phyloP scores from a whole-genome alignment of 2,888 invertebrate genomes.

The Parasteatoda lunata region DNA sequence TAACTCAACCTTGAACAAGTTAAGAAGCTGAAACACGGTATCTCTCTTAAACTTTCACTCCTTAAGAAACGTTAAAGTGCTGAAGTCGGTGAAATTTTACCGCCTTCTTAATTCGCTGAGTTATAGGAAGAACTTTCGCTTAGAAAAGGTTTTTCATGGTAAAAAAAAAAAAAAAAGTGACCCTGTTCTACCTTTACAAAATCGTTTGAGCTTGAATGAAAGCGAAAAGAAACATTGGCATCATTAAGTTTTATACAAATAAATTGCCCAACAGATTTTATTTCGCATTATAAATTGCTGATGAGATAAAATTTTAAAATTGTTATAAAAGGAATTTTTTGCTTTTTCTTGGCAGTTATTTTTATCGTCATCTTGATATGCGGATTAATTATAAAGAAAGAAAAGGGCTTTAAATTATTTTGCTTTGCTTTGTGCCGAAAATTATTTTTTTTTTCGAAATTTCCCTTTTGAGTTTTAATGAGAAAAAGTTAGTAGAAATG shows the following conservation, averaged over 20 bases:
- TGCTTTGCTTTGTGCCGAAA: too few relatives aligned
- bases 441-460: too few relatives aligned
- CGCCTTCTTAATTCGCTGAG: conserved; percentile 33
- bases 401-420: too few relatives aligned
- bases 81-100: conserved; percentile 25
- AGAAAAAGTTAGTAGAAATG: too few relatives aligned
- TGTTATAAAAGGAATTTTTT: too few relatives aligned
- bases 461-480: too few relatives aligned
- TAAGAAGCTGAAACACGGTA: background rate
- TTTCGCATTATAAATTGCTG: background rate
- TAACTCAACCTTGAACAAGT: too few relatives aligned
- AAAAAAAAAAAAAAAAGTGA: background rate
- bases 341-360: too few relatives aligned
- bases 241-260: background rate
- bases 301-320: background rate
- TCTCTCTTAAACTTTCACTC: background rate
- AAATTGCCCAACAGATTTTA: background rate
- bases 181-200: background rate
- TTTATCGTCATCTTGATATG: too few relatives aligned
- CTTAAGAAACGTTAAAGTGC: conserved; percentile 16
- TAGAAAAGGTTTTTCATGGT: conserved; percentile 7
- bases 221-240: background rate
- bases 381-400: too few relatives aligned
- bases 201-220: background rate
- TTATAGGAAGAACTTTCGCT: conserved; percentile 33